Base-by-base conservation (phyloP, 2,113 vertebrate species). In the Seriola aureovittata region DNA sequence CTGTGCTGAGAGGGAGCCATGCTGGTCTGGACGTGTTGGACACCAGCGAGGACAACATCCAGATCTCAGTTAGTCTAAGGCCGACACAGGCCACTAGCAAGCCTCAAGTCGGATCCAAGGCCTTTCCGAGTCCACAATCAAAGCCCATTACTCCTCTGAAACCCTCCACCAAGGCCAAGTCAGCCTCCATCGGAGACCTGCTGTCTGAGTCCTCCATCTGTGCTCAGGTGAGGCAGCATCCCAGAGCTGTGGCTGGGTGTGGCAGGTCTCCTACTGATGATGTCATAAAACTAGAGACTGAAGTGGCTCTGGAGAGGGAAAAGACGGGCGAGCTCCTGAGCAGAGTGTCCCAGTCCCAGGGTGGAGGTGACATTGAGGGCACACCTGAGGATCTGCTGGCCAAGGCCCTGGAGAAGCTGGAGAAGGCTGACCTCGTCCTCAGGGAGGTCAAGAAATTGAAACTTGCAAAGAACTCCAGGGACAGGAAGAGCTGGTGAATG, bases 381-480 rank as follows among this genome's bases (percentile, higher is more conserved):
- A 44, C 13, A 0, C 93, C 97, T 0, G 95, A 96, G 85, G 85
- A 91, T 0, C 92, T 99, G 86, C 96, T 99, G 73, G 93, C 92
- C 42, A 92, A 96, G 88, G 97, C 97, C 12, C 95, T 98, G 83
- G 96, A 97, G 82, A 97, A 98, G 87, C 95, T 99, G 78, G 94
- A 89, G 81, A 96, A 95, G 93, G 97, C 97, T 4, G 96, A 97
- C 1, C 91, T 96, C 54, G 97, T 97, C 91, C 93, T 99, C 87
- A 95, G 93, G 88, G 97, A 98, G 91, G 96, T 97, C 62, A 96
- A 94, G 84, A 94, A 87, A 87, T 92, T 96, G 32, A 96, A 93
- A 71, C 13, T 50, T 4, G n/a, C 84, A 62, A 82, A 89, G 23
- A 94, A 65, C 87, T 67, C 85, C 77, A 93, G 54, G 90, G 94